Evolutionary conservation across 2,888 invertebrate genomes (phyloP), one percentile per base, ranked within the genome.

Genomic region (Malthinus seriepunctatus): DNA sequence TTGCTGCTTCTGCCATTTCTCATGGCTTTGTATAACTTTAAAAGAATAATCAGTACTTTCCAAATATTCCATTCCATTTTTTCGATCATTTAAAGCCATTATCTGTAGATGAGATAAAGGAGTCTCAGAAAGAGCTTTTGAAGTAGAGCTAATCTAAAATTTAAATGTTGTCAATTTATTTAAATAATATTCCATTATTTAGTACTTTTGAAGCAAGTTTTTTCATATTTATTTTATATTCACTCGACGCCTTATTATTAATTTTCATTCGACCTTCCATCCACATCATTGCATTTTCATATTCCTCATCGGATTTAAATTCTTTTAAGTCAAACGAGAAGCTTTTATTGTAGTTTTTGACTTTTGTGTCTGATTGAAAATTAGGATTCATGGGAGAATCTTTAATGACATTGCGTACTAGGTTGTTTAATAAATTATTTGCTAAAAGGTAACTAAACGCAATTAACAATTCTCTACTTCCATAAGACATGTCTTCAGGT

Each of bases 391-490:
- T 46, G 1, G 56, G 48, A 11, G 62, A 63, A 8, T 69, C 60
- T 4, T 60, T 33, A 2, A 78, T 53, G 63, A 70, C 70, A 7
- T 58, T 44, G 35, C 63, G 57, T 3, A 74, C 57, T 8, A 69
- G 50, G 10, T 62, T 60, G 44, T 65, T 64, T 33, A 78, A 49
- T 50, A 67, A 62, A 60, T 73, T 62, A 45, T 75, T 71, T 39
- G 71, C 69, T 14, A 79, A 51, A 9, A 79, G 52, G 76, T 76
- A 80, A 11, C 73, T 70, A 15, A 80, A 63, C 8, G 78, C 77
- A 42, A 79, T 52, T 44, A 80, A 66, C 38, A 78, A 66, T 58
- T 74, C 73, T 58, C 75, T 70, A 55, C 68, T 76, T 32, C 69
- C 65, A 38, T 42, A 59, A 38, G 63, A 48, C 66, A 65, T 60